Evolutionary conservation across 2,888 invertebrate genomes (phyloP).

Genomic region (Oxytorus armatus): DNA sequence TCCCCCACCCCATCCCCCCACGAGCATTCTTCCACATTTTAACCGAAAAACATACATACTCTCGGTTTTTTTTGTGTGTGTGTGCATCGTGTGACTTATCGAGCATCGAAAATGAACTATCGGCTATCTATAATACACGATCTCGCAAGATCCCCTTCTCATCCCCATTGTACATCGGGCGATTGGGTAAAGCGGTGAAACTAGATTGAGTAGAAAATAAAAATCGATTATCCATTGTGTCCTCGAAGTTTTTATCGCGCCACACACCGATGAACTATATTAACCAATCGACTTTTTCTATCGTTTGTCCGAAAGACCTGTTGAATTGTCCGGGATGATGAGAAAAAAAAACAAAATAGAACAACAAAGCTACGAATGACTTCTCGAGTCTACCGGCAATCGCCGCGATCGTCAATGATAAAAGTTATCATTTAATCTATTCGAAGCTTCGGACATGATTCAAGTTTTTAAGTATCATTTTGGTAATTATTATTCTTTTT

Average conservation of each 20-base stretch:
- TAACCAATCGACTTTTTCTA: conserved; percentile 16
- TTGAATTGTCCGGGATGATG: conserved; percentile 20
- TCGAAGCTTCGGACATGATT: too few species aligned
- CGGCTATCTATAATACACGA: conserved; percentile 13
- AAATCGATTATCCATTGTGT: conserved; percentile 27
- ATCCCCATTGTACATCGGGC: neutral
- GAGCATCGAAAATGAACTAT: conserved; percentile 5
- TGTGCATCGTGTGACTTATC: neutral
- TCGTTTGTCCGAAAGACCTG: conserved; percentile 19
- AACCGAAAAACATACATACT: neutral
- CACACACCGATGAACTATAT: conserved; percentile 36
- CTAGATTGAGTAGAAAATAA: neutral
- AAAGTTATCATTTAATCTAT: too few species aligned
- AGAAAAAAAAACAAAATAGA: conserved; percentile 2
- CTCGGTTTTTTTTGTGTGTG: too few species aligned
- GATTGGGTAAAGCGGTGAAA: neutral
- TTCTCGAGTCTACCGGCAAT: too few species aligned
- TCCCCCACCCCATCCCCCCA: too few species aligned
- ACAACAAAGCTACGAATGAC: neutral
- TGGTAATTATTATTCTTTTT: conserved; percentile 13
- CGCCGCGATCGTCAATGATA: too few species aligned
- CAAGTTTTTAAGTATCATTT: neutral
- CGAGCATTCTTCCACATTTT: conserved; percentile 17
- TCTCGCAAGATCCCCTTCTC: neutral
- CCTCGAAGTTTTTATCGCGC: conserved; percentile 39